These are phyloP conservation scores for Tetragnatha montana DNA, from an alignment of 2,888 invertebrate species.

Conservation along the genomic window DNA sequence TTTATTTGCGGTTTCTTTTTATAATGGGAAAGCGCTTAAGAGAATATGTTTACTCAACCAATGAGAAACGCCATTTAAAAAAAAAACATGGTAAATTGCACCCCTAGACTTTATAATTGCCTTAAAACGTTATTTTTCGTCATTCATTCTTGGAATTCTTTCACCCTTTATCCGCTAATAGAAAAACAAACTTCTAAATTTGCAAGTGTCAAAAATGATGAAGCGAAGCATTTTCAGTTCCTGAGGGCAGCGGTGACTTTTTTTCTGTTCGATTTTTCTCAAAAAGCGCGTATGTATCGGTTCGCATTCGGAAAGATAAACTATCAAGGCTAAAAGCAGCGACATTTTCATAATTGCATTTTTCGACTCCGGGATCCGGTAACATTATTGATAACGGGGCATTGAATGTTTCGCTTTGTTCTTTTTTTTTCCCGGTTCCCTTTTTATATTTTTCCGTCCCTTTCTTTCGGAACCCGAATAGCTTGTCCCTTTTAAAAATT, in stretches of 20 bases:
- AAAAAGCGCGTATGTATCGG: neutral
- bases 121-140: conserved; percentile 26
- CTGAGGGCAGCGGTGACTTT: neutral
- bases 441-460: conserved; percentile 24
- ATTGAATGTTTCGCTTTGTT: conserved; percentile 4
- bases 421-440: neutral
- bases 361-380: conserved; percentile 10
- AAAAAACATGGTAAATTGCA: neutral
- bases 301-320: conserved; percentile 29
- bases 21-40: too few species aligned
- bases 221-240: conserved; percentile 13
- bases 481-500: conserved; percentile 41
- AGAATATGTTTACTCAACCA: too few species aligned
- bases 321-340: conserved; percentile 21
- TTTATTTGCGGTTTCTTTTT: too few species aligned
- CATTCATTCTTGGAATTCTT: neutral
- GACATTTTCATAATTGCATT: conserved; percentile 39
- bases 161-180: neutral
- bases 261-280: neutral
- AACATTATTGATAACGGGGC: conserved; percentile 25
- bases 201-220: conserved; percentile 24
- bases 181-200: conserved; percentile 33
- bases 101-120: conserved; percentile 17
- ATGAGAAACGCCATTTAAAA: neutral
- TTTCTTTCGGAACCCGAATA: conserved; percentile 27